Base-by-base conservation (phyloP, 2,888 invertebrate species). In the Myopa tessellatipennis region DNA sequence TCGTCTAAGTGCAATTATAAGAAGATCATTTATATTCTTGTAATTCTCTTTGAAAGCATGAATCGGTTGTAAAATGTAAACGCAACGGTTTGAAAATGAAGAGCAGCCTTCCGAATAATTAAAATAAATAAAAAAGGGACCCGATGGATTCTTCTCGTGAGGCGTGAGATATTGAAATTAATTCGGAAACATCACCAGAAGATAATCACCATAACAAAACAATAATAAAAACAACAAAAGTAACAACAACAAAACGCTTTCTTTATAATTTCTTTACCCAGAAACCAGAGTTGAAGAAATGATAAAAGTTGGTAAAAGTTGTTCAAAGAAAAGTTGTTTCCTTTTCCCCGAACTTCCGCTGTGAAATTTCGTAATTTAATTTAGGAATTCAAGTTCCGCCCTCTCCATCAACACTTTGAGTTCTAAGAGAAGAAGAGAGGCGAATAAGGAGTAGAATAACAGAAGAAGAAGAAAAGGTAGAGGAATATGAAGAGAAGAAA, bases 331-430 rank as follows among this genome's bases (percentile, higher is more conserved):
- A 26, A 70, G 34, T 55, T 36, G 55, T 52, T 70, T 16, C 18
- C 26, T 12, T 52, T 12, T 4, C 52, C 34, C n/a, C 18, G 7
- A 52, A 55, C 14, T 36, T 36, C 26, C 7, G n/a, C 55, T 69
- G 40, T 70, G 55, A 55, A 70, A 55, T 70, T 70, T 70, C 52
- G 26, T 52, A 70, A 70, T 70, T 52, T 52, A 70, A 70, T 70
- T 69, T 70, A 34, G 36, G 38, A 45, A 45, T 45, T 45, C 45
- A 55, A 55, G 34, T 36, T 7, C 52, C 70, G 36, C 70, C 55
- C 36, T 14, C 52, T n/a, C 26, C 52, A 55, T 52, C 55, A 70
- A 55, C 36, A 55, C 70, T 70, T 55, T 52, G 70, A 70, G 26
- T 63, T 55, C 55, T 1, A 63, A 14, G 38, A 34, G 12, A 14